Conservation (phyloP, 2,113 vertebrate species). For the Junco hyemalis region DNA sequence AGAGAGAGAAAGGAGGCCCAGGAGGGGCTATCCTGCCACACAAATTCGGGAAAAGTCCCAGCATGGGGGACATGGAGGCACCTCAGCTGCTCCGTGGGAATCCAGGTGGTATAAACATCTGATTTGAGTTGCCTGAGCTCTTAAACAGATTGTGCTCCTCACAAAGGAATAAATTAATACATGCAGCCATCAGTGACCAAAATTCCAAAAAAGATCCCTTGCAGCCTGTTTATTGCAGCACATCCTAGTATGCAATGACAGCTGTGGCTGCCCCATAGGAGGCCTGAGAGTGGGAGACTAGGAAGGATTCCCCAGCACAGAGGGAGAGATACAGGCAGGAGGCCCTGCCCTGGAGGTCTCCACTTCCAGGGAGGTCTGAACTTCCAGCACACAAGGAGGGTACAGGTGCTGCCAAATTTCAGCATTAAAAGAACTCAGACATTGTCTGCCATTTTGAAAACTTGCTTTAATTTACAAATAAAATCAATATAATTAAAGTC, state of each 20-base stretch:
- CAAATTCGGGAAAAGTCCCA: neutral
- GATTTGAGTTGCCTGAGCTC: neutral
- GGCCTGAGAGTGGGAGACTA: neutral
- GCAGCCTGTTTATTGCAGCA: neutral
- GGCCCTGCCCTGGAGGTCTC: neutral
- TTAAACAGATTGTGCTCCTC: neutral
- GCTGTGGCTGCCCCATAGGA: neutral
- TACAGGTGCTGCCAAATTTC: neutral
- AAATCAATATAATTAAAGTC: constrained; percentile 49
- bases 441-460: constrained; percentile 27
- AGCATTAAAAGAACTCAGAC: neutral
- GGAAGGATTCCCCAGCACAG: neutral
- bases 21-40: neutral
- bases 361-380: neutral
- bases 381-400: neutral
- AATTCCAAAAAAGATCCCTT: neutral
- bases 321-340: neutral
- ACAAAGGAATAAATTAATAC: neutral
- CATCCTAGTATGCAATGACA: neutral
- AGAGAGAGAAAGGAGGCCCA: neutral
- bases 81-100: neutral
- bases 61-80: neutral
- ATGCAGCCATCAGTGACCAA: neutral
- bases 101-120: neutral
- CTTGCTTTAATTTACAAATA: constrained; percentile 47